phyloP scores from a whole-genome alignment of 2,113 vertebrate genomes.

The Piliocolobus tephrosceles region DNA sequence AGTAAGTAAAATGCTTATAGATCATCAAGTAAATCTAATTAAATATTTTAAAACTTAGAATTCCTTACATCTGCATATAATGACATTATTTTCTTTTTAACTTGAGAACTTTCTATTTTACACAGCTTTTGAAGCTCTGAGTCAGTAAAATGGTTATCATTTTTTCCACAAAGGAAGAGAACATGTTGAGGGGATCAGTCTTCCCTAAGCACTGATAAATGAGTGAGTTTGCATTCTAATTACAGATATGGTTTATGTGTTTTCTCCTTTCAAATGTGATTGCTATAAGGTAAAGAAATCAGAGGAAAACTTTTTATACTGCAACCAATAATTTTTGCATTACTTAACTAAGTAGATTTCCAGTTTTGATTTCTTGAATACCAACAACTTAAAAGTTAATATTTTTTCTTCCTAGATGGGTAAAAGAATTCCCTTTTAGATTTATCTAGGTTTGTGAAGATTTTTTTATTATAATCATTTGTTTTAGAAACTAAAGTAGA shows the following conservation, averaged over 20 bases:
- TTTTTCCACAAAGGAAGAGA: constrained; percentile 58
- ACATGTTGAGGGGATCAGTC: constrained; percentile 56
- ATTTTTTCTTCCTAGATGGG: constrained; percentile 63
- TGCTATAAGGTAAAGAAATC: constrained; percentile 68
- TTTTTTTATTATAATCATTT: constrained; percentile 72
- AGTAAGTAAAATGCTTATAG: background rate
- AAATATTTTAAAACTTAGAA: constrained; percentile 42
- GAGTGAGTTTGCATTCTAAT: constrained; percentile 63
- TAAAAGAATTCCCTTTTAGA: constrained; percentile 57
- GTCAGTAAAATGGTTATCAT: constrained; percentile 22
- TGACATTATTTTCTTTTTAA: constrained; percentile 2
- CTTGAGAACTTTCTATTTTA: constrained; percentile 47
- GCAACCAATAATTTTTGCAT: constrained; percentile 51
- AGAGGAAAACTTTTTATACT: constrained; percentile 61
- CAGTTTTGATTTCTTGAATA: constrained; percentile 69
- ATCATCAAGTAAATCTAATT: constrained; percentile 60
- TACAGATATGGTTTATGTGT: constrained; percentile 58
- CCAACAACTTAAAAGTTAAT: constrained; percentile 57
- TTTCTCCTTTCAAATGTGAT: constrained; percentile 68
- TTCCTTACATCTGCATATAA: constrained; percentile 31
- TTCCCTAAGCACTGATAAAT: constrained; percentile 62
- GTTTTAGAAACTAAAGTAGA: constrained; percentile 64
- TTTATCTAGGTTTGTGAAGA: constrained; percentile 47
- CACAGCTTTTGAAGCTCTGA: background rate
- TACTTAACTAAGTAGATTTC: constrained; percentile 62